These are phyloP conservation scores for Leptinotarsa defecta DNA, from an alignment of 1,140 invertebrate genomes.

Conservation along the genomic window DNA sequence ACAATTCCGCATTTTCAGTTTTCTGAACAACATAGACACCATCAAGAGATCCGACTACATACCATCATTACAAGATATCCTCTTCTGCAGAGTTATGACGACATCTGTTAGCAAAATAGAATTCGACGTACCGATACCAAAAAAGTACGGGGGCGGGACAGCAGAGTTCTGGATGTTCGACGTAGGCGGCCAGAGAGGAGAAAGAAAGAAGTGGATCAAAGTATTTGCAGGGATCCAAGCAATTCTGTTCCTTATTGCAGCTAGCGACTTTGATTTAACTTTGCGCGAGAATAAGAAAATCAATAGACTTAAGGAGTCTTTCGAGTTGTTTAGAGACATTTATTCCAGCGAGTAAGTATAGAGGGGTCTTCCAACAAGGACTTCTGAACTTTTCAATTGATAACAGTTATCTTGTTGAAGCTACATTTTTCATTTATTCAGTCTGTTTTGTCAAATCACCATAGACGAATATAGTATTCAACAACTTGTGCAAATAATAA, in stretches of 20 bases:
- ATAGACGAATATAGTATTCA: too few relatives aligned
- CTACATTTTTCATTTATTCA: too few relatives aligned
- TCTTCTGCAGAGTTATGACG: slow-evolving; percentile 71
- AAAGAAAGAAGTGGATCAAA: slow-evolving; percentile 60
- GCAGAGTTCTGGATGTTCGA: slow-evolving; percentile 79
- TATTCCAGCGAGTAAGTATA: slow-evolving; percentile 72
- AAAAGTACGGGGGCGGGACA: slow-evolving; percentile 66
- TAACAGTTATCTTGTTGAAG: too few relatives aligned
- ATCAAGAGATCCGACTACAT: slow-evolving; percentile 66
- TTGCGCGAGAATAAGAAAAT: slow-evolving; percentile 71
- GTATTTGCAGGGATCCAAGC: slow-evolving; percentile 82
- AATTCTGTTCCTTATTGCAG: slow-evolving; percentile 77
- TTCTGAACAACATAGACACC: slow-evolving; percentile 67
- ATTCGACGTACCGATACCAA: slow-evolving; percentile 71
- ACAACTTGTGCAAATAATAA: too few relatives aligned
- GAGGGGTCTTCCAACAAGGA: not conserved
- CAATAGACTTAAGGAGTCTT: slow-evolving; percentile 73
- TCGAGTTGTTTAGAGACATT: slow-evolving; percentile 74
- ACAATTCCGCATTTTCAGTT: slow-evolving; percentile 59
- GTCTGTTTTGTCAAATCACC: too few relatives aligned
- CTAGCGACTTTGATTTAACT: slow-evolving; percentile 77
- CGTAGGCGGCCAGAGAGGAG: slow-evolving; percentile 80
- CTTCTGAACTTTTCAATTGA: too few relatives aligned
- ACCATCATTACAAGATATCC: slow-evolving; percentile 71
- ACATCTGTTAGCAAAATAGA: slow-evolving; percentile 75